These are phyloP conservation scores for Oligia fasciuncula DNA, from an alignment of 2,888 invertebrate species.

Conservation along the genomic window DNA sequence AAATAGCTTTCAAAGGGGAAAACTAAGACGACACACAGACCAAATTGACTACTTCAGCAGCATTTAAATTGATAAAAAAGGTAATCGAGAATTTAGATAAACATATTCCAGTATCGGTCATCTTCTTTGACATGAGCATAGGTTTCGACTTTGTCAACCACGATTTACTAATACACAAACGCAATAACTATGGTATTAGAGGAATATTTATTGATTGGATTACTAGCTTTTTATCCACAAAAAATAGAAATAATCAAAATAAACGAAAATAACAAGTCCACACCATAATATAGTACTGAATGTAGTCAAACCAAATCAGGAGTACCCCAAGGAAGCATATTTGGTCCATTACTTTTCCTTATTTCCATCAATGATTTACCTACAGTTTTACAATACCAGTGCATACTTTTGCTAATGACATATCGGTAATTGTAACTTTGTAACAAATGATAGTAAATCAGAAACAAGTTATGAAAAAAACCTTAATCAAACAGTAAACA, in stretches of 20 bases:
- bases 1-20: background rate
- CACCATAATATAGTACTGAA: background rate
- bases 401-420: background rate
- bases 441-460: background rate
- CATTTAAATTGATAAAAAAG: background rate
- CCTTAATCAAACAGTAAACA: no score
- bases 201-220: background rate
- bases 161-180: background rate
- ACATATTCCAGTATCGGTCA: background rate
- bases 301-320: background rate
- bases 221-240: background rate
- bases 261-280: background rate
- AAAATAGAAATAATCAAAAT: background rate
- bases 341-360: background rate
- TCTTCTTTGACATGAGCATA: background rate
- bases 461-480: no score
- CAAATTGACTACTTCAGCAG: background rate
- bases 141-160: background rate
- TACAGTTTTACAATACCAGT: background rate
- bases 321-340: background rate
- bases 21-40: no score
- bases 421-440: background rate
- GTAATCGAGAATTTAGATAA: background rate
- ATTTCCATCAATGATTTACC: background rate
- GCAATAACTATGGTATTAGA: background rate